phyloP scores from a whole-genome alignment of 2,113 vertebrate genomes.

The Oreochromis aureus region DNA sequence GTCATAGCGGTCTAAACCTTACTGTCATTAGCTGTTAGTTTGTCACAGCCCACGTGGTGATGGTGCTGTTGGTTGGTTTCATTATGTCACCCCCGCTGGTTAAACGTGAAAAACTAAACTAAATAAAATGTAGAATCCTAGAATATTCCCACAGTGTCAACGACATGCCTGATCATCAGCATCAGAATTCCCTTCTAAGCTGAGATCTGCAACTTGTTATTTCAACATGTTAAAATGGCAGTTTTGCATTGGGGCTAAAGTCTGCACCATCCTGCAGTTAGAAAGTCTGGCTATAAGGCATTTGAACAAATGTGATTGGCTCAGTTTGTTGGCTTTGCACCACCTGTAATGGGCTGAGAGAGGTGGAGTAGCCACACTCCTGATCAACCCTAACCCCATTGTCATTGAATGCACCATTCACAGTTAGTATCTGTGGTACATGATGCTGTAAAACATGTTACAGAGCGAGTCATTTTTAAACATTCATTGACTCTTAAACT shows the following conservation, averaged over 20 bases:
- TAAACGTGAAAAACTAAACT: background rate
- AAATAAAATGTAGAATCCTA: background rate
- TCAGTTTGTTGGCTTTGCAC: background rate
- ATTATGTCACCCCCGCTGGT: background rate
- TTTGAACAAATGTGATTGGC: background rate
- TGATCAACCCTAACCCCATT: background rate
- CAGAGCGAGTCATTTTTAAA: background rate
- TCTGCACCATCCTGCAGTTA: background rate
- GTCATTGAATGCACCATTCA: background rate
- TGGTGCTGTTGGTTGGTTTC: background rate
- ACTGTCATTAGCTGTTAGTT: background rate
- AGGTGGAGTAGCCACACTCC: background rate
- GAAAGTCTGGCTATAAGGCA: background rate
- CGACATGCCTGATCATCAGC: background rate
- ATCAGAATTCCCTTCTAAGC: background rate
- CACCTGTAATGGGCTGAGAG: background rate
- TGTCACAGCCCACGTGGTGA: background rate
- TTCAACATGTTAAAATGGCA: background rate
- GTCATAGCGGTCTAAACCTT: background rate
- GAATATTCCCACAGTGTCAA: background rate
- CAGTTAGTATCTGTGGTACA: background rate
- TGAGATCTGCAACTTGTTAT: background rate
- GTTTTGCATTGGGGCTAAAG: background rate
- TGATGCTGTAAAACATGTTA: background rate
- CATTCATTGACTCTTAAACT: background rate